These are phyloP conservation scores for Temnothorax unifasciatus DNA, from an alignment of 2,888 invertebrate species.

Conservation along the genomic window DNA sequence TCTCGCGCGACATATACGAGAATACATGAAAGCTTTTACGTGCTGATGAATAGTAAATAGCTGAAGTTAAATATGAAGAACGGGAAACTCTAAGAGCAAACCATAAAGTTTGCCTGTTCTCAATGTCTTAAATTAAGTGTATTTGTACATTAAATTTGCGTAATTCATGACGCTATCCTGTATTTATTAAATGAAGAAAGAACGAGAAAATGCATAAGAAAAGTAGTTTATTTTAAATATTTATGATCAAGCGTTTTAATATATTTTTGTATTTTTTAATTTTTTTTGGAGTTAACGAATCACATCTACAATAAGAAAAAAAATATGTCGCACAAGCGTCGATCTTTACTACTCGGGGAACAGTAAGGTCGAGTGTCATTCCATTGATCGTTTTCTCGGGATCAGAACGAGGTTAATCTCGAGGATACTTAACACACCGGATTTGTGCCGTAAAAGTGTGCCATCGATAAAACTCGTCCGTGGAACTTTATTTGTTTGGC, in stretches of 20 bases:
- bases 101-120: not conserved
- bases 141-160: conserved; percentile 7
- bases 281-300: not conserved
- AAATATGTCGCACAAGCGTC: not conserved
- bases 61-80: not conserved
- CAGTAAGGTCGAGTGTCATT: conserved; percentile 35
- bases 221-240: not conserved
- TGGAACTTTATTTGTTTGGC: conserved; percentile 19
- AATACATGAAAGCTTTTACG: not conserved
- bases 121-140: not conserved
- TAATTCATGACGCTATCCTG: not conserved
- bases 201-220: not conserved
- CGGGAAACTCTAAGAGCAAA: not conserved
- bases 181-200: not conserved
- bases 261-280: not conserved
- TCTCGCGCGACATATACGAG: not conserved
- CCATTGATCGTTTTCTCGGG: conserved; percentile 43
- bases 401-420: conserved; percentile 58
- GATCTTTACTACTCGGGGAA: conserved; percentile 10
- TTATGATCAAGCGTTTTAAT: not conserved
- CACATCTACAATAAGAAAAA: not conserved
- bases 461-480: conserved; percentile 61
- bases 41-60: not conserved
- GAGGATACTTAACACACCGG: conserved; percentile 58
- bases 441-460: conserved; percentile 55